phyloP scores from a whole-genome alignment of 2,797 vertebrate species.

The Onychomys arenicola region DNA sequence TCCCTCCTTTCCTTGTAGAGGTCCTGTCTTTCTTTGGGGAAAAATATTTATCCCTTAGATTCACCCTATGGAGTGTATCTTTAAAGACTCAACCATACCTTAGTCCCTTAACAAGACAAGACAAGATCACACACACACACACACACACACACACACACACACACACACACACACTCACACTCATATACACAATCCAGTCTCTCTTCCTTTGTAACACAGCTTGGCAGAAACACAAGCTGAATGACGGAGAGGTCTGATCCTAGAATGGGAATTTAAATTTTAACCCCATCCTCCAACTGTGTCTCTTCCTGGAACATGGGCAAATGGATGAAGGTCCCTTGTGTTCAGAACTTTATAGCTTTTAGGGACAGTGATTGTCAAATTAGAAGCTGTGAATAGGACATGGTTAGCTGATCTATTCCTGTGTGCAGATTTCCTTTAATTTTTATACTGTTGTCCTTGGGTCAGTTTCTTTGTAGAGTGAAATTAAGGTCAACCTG shows the following conservation, averaged over 20 bases:
- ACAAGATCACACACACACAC: background rate
- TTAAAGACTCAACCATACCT: background rate
- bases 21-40: background rate
- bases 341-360: background rate
- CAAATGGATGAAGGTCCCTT: background rate
- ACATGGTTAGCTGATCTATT: background rate
- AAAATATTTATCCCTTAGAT: background rate
- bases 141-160: background rate
- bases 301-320: background rate
- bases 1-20: background rate
- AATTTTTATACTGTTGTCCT: background rate
- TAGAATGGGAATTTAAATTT: background rate
- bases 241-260: background rate
- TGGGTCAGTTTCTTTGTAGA: background rate
- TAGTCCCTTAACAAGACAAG: background rate
- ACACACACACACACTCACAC: background rate
- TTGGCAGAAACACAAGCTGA: background rate
- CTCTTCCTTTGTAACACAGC: background rate
- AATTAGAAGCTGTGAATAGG: background rate
- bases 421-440: background rate
- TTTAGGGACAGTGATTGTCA: background rate
- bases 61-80: background rate
- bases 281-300: background rate
- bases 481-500: background rate
- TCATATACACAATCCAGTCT: background rate